Base-by-base conservation (phyloP, 2,113 vertebrate genomes). In the Rallus limicola region DNA sequence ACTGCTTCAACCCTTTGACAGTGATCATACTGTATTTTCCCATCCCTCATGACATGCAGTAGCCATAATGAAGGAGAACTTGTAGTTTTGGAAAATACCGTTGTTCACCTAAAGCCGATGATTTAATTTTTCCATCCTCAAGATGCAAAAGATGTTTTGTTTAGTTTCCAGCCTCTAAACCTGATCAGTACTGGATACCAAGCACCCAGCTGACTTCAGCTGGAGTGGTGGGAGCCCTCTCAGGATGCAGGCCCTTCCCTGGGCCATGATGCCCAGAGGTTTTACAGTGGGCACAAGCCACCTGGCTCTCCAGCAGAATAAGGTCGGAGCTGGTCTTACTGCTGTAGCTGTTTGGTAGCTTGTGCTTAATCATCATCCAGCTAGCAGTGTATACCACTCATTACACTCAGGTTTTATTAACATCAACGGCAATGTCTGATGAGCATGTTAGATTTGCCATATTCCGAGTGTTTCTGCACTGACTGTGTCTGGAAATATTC, bases 401-500 rank as follows among this genome's bases (percentile, higher is more conserved):
- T 62, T 53, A 29, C 46, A 65, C 25, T 92, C 33, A 21, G 40
- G 8, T 58, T 82, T 92, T 87, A 4, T 6, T 48, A 14, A 44
- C 67, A 26, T 24, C 10, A 44, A 26, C 70, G 46, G 40, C 62
- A 67, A 0, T 55, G 55, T 15, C 20, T 75, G 33, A 26, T 58
- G 52, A 8, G 65, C 2, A 0, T 28, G 36, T 75, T 79, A 31
- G 48, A 75, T 59, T 75, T 0, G 0, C 33, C 21, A 1, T 31
- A 62, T 65, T 75, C 33, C 36, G 38, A 16, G 18, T 59, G 24
- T 65, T 90, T 74, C 19, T 59, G 50, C 34, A 46, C 29, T 11
- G 69, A 62, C 7, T 81, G 14, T 55, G 83, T 83, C 48, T 79
- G 89, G 25, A 83, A 80, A n/a, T 52, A 72, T 14, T 82, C 11